A percentile compares a stretch with the other conserved stretches of the same genome.
Conservation (phyloP, 1,140 invertebrate species). For the Drosophila triauraria region DNA sequence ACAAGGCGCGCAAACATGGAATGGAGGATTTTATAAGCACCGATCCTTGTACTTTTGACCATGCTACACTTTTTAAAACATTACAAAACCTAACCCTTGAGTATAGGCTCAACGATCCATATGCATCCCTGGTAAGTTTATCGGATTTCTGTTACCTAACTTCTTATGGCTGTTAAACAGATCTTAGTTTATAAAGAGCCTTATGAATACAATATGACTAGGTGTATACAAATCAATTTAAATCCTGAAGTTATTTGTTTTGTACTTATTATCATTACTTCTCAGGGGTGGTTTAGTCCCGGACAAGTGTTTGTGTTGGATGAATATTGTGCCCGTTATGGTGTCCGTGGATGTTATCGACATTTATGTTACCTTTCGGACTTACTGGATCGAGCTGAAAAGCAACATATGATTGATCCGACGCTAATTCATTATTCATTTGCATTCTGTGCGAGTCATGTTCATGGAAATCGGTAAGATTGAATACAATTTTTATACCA, state of each 20-base stretch:
- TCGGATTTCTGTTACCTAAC: neutral
- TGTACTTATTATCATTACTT: conserved; percentile 10
- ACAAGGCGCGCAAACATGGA: conserved; percentile 98
- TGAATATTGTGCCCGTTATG: conserved; percentile 99
- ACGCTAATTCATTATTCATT: conserved; percentile 99
- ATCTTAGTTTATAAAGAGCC: neutral
- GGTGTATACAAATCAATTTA: neutral
- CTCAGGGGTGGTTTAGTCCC: conserved; percentile 99
- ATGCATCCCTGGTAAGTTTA: conserved; percentile 94
- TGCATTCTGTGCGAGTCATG: conserved; percentile 99
- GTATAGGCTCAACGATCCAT: conserved; percentile 98
- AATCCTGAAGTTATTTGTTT: neutral
- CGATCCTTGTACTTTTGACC: conserved; percentile 98
- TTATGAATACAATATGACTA: too few relatives aligned
- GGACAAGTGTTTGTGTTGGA: conserved; percentile 99
- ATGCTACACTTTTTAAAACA: conserved; percentile 95
- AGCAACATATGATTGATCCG: conserved; percentile 97
- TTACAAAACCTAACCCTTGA: conserved; percentile 97
- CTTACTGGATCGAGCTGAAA: conserved; percentile 97
- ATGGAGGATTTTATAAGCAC: conserved; percentile 99
- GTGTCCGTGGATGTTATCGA: conserved; percentile 97
- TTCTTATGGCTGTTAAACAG: neutral
- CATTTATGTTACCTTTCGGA: conserved; percentile 98
- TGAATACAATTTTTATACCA: too few relatives aligned
- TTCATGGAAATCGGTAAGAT: conserved; percentile 93